Evolutionary conservation across 2,113 vertebrate genomes (phyloP).

Genomic region (Sisor rabdophorus): DNA sequence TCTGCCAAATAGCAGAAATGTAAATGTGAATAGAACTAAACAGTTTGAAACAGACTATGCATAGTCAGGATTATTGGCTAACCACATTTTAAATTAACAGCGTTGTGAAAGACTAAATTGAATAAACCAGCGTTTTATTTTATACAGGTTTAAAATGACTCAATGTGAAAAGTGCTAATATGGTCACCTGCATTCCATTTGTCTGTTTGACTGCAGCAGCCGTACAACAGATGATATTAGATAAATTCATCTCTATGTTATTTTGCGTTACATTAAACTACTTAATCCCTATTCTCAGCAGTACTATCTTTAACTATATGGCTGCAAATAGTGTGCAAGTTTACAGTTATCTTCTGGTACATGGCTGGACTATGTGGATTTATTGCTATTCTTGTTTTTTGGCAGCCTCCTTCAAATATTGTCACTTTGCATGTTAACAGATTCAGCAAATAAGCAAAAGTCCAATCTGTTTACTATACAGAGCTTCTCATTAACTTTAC

Average conservation of each 20-base stretch:
- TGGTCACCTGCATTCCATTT: background rate
- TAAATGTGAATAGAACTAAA: no score
- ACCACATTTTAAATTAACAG: no score
- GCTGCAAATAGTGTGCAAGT: background rate
- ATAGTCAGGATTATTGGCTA: no score
- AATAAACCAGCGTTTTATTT: no score
- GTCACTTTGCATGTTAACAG: constrained; percentile 23
- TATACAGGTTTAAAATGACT: no score
- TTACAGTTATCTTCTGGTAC: background rate
- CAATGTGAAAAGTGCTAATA: no score
- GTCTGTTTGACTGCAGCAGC: background rate
- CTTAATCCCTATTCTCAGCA: background rate
- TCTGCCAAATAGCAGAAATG: no score
- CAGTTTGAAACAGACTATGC: no score
- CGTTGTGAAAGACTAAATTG: no score
- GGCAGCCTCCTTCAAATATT: constrained; percentile 14
- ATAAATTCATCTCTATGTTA: background rate
- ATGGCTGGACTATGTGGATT: background rate
- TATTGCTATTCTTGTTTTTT: constrained; percentile 12
- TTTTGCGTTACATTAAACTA: background rate
- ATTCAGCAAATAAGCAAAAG: constrained; percentile 13
- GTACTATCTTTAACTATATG: background rate
- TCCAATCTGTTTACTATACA: background rate
- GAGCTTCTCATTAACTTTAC: constrained; percentile 49
- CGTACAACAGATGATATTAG: background rate